Evolutionary conservation across 2,113 vertebrate species (phyloP).

Genomic region (Stigmatopora argus): DNA sequence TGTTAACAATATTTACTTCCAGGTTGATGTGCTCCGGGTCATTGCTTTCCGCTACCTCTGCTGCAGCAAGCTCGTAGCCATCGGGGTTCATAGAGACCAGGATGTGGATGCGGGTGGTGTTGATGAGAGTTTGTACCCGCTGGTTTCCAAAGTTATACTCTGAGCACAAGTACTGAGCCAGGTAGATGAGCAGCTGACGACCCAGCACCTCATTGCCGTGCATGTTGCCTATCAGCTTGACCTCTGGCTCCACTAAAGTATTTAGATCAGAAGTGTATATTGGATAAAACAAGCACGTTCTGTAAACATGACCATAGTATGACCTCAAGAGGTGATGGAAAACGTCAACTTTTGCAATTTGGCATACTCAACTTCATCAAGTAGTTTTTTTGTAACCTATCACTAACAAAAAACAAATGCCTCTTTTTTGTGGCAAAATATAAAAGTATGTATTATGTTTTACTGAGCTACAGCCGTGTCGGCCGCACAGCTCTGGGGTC

Average conservation of each 20-base stretch:
- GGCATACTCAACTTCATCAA: too few relatives aligned
- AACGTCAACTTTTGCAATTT: background rate
- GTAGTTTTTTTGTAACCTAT: too few relatives aligned
- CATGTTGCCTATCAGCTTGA: conserved; percentile 93
- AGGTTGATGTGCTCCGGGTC: conserved; percentile 71
- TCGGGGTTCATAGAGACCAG: conserved; percentile 97
- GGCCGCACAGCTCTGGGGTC: too few relatives aligned
- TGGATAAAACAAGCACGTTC: background rate
- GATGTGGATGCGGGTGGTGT: conserved; percentile 89
- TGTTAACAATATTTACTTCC: conserved; percentile 78
- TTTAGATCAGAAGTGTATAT: conserved; percentile 10
- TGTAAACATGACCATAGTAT: background rate
- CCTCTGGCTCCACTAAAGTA: conserved; percentile 86
- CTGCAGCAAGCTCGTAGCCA: conserved; percentile 88
- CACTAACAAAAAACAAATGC: too few relatives aligned
- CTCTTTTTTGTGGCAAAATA: too few relatives aligned
- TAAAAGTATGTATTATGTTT: too few relatives aligned
- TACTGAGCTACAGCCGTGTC: too few relatives aligned
- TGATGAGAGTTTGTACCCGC: conserved; percentile 84
- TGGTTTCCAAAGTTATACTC: conserved; percentile 84
- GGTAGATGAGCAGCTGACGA: conserved; percentile 85
- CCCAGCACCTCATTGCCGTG: conserved; percentile 95
- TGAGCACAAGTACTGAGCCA: conserved; percentile 88
- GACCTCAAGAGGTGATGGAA: background rate
- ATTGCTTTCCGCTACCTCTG: conserved; percentile 82